Percentiles rank a stretch among this genome's conserved stretches.
phyloP scores from a whole-genome alignment of 2,888 invertebrate genomes.

The Caradrina clavipalpis region DNA sequence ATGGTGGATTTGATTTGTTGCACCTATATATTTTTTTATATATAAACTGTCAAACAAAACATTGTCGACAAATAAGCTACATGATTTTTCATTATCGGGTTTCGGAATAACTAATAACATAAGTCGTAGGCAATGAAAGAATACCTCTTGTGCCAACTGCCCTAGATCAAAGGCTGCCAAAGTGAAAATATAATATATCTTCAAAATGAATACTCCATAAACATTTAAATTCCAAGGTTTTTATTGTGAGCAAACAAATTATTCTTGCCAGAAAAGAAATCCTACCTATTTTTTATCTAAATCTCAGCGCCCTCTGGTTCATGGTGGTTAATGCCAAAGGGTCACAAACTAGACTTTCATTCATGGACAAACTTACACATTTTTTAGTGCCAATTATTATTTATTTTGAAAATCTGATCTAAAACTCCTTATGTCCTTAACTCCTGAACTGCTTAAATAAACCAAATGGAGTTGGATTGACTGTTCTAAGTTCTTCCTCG shows the following conservation, averaged over 20 bases:
- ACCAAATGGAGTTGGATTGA: too few species aligned
- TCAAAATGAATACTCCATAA: slow-evolving; percentile 29
- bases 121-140: slow-evolving; percentile 21
- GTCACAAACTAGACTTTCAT: slow-evolving; percentile 1
- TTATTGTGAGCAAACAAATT: slow-evolving; percentile 11
- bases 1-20: slow-evolving; percentile 67
- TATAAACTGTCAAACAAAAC: slow-evolving; percentile 32
- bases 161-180: slow-evolving; percentile 56
- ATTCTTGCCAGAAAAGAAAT: slow-evolving; percentile 14
- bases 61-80: background rate
- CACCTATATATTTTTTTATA: slow-evolving; percentile 46
- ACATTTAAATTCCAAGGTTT: slow-evolving; percentile 37
- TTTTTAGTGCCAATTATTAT: too few species aligned
- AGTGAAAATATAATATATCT: slow-evolving; percentile 36
- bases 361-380: background rate
- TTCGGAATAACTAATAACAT: slow-evolving; percentile 13
- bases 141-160: slow-evolving; percentile 48
- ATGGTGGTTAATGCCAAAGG: slow-evolving; percentile 14
- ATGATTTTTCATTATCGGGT: background rate
- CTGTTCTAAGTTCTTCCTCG: too few species aligned
- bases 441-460: too few species aligned
- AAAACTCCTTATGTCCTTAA: too few species aligned
- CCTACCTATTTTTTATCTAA: background rate
- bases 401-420: background rate
- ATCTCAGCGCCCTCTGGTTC: background rate